These are phyloP conservation scores for Pristis pectinata DNA, from an alignment of 2,797 vertebrate genomes.

Conservation along the genomic window DNA sequence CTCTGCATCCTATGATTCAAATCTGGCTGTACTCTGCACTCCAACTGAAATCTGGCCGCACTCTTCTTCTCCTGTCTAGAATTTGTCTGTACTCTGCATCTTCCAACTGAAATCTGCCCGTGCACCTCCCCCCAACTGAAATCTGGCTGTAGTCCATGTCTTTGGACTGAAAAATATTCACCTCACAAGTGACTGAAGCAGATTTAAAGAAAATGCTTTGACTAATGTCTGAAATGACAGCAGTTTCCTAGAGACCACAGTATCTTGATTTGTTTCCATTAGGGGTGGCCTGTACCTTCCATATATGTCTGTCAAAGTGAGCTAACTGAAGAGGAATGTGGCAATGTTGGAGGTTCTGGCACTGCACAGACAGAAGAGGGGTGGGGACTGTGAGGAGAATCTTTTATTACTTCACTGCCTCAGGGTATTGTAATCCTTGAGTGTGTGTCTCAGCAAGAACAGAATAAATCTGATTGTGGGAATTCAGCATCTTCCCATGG, in stretches of 20 bases:
- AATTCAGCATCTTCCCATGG: neutral
- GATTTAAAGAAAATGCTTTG: neutral
- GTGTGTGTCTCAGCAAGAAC: neutral
- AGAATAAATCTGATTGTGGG: neutral
- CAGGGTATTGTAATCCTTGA: neutral
- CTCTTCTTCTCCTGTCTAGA: too few relatives aligned
- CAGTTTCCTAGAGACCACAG: neutral
- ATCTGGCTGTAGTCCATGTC: neutral
- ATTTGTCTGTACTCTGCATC: too few relatives aligned
- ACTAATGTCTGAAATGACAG: neutral
- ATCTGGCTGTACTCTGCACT: too few relatives aligned
- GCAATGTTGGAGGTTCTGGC: neutral
- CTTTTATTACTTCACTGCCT: neutral
- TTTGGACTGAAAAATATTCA: neutral
- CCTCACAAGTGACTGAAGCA: neutral
- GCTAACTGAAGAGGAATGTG: slow-evolving; percentile 8
- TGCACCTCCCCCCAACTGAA: too few relatives aligned
- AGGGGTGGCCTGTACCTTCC: too few relatives aligned
- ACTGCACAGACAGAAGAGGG: too few relatives aligned
- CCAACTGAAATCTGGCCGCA: too few relatives aligned
- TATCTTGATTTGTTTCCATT: neutral
- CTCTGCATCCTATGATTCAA: too few relatives aligned
- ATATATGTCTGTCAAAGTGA: neutral
- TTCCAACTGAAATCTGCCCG: too few relatives aligned
- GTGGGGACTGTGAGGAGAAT: neutral